Conservation (phyloP, 2,888 invertebrate genomes). For the Resseliella maxima region DNA sequence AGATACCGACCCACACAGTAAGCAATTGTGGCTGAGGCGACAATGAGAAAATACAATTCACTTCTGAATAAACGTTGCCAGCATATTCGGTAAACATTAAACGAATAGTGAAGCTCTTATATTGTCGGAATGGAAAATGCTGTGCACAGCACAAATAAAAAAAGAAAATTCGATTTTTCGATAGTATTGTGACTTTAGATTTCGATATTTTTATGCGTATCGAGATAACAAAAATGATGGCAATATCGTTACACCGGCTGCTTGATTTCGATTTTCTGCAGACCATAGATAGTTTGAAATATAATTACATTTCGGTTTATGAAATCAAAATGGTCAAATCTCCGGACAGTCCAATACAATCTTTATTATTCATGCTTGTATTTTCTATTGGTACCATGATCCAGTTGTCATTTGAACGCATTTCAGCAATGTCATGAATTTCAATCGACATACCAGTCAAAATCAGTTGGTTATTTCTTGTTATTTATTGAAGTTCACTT, state of each 20-base stretch:
- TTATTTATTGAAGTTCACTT: slow-evolving; percentile 46
- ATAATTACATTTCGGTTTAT: slow-evolving; percentile 48
- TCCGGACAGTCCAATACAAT: background rate
- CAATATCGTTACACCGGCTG: background rate
- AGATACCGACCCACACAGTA: background rate
- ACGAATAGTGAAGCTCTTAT: background rate
- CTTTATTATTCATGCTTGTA: background rate
- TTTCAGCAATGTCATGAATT: background rate
- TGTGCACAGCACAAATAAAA: slow-evolving; percentile 20
- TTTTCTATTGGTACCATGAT: background rate
- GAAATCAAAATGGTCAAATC: background rate
- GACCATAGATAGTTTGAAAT: background rate
- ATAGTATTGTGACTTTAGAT: slow-evolving; percentile 42
- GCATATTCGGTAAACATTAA: slow-evolving; percentile 50
- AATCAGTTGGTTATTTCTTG: background rate
- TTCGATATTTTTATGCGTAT: slow-evolving; percentile 45
- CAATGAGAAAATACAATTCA: slow-evolving; percentile 37
- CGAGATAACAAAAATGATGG: background rate
- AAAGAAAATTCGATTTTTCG: slow-evolving; percentile 15
- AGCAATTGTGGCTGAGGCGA: slow-evolving; percentile 32
- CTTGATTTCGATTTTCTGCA: background rate
- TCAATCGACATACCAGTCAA: background rate
- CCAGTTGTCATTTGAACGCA: too few relatives aligned
- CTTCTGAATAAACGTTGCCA: background rate
- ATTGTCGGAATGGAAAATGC: background rate